These are phyloP conservation scores for Myotis daubentonii DNA, from an alignment of 2,797 vertebrate species.

Conservation along the genomic window DNA sequence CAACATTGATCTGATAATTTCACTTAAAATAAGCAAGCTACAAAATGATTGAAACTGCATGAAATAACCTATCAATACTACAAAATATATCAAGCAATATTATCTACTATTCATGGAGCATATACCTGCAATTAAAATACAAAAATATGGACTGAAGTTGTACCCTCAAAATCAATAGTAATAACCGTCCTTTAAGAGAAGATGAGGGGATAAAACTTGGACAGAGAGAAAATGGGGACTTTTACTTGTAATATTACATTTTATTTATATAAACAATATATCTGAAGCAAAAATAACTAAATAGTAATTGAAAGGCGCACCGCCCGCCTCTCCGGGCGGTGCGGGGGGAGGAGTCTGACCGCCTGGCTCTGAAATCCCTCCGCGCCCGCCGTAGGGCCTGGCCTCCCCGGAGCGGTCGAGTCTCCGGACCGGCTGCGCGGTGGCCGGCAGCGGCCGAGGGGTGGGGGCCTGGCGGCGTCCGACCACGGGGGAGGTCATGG, in stretches of 20 bases:
- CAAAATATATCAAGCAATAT: not conserved
- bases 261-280: slow-evolving; percentile 31
- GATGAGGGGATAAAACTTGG: not conserved
- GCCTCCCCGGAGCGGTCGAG: no score
- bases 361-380: no score
- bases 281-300: slow-evolving; percentile 20
- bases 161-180: not conserved
- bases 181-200: not conserved
- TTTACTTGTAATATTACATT: not conserved
- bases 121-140: not conserved
- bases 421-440: no score
- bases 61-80: not conserved
- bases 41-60: not conserved
- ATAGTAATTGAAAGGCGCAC: no score
- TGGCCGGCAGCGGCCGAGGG: no score
- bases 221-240: not conserved
- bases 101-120: not conserved
- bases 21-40: slow-evolving; percentile 41
- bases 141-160: not conserved
- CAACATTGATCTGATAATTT: not conserved
- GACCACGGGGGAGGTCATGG: no score
- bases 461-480: no score
- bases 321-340: no score
- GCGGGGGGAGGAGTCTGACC: no score
- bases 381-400: no score